Evolutionary conservation across 2,888 invertebrate species (phyloP).

Genomic region (Zygogramma bicolorata): DNA sequence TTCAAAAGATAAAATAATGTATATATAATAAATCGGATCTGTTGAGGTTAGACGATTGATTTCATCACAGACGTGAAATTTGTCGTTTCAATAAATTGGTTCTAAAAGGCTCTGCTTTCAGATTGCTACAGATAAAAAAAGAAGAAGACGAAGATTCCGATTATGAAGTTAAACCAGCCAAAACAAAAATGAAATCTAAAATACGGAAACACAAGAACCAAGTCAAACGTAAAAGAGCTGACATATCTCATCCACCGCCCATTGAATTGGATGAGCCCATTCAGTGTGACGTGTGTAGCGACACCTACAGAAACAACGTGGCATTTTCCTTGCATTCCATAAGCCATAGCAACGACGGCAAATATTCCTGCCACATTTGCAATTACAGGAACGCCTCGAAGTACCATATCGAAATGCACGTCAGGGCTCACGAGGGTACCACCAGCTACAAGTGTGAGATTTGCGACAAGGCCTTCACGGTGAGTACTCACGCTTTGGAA

Average conservation of each 20-base stretch:
- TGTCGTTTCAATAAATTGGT: background rate
- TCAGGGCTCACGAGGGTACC: conserved; percentile 65
- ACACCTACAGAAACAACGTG: conserved; percentile 57
- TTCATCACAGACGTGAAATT: background rate
- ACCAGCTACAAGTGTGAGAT: conserved; percentile 65
- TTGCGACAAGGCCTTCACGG: conserved; percentile 67
- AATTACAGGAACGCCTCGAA: conserved; percentile 57
- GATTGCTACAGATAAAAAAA: background rate
- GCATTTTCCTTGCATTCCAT: conserved; percentile 59
- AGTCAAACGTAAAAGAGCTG: conserved; percentile 24
- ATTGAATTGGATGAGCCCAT: conserved; percentile 59
- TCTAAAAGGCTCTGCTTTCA: background rate
- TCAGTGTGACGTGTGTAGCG: conserved; percentile 59
- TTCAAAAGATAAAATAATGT: no score
- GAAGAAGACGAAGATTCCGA: conserved; percentile 34
- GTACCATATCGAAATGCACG: conserved; percentile 62
- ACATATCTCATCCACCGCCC: conserved; percentile 42
- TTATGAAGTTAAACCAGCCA: conserved; percentile 20
- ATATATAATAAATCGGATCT: no score
- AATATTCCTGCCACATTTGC: conserved; percentile 59
- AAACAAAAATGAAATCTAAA: conserved; percentile 23
- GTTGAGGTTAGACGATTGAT: no score
- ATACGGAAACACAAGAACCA: conserved; percentile 6
- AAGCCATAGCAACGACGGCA: conserved; percentile 55
- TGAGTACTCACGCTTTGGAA: conserved; percentile 68